A percentile compares a stretch with the other conserved stretches of the same genome.
Evolutionary conservation across 2,113 vertebrate species (phyloP).

Genomic region (Cryptomyrus ogoouensis): DNA sequence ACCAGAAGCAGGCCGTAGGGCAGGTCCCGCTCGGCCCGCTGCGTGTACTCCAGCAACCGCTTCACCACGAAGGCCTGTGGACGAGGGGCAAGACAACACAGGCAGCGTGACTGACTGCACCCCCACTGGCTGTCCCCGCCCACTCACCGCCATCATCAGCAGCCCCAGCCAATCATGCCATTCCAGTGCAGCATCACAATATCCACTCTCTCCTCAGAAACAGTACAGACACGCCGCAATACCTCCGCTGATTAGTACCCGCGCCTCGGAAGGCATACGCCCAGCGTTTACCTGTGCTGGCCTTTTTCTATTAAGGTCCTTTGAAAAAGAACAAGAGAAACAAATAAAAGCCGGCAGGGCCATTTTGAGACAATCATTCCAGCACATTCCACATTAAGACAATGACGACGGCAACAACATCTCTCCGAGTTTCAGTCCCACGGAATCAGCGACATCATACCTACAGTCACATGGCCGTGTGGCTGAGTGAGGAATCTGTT

Average conservation of each 20-base stretch:
- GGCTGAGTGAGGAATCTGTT: constrained; percentile 73
- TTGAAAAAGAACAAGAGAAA: constrained; percentile 51
- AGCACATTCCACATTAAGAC: constrained; percentile 44
- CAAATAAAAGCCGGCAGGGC: constrained; percentile 41
- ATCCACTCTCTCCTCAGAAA: constrained; percentile 25
- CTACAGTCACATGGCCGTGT: constrained; percentile 86
- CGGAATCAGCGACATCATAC: constrained; percentile 83
- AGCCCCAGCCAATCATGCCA: constrained; percentile 29
- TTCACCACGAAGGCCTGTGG: constrained; percentile 89
- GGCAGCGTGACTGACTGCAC: constrained; percentile 52
- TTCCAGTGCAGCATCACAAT: constrained; percentile 30
- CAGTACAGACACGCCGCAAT: constrained; percentile 14
- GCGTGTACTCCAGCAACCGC: constrained; percentile 82
- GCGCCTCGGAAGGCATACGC: constrained; percentile 33
- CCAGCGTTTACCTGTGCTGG: constrained; percentile 44
- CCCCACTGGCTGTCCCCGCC: constrained; percentile 34
- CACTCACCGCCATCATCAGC: constrained; percentile 21
- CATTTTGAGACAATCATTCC: constrained; percentile 32
- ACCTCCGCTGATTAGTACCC: constrained; percentile 25
- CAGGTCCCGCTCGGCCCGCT: constrained; percentile 69
- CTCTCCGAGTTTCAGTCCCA: constrained; percentile 57
- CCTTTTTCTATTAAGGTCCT: constrained; percentile 43
- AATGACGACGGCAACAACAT: background rate
- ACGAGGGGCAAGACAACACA: constrained; percentile 58
- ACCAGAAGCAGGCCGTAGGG: constrained; percentile 81